Evolutionary conservation across 2,888 invertebrate genomes (phyloP), one percentile per base, ranked within the genome.

Genomic region (Steinernema carpocapsae): DNA sequence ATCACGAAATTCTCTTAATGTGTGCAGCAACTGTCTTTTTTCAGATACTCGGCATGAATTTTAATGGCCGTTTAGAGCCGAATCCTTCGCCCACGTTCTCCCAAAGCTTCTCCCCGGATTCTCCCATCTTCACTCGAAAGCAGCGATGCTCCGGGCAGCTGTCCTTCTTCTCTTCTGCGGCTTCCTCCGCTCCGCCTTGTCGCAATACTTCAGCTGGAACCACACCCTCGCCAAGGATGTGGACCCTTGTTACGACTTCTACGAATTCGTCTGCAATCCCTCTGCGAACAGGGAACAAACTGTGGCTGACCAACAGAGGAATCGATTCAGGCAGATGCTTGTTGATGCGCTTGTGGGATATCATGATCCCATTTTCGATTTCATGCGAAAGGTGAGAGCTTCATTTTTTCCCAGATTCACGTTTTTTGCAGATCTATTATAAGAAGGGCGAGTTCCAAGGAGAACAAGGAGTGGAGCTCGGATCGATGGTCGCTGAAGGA

Each of bases 211-310:
- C 19, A 19, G n/a, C 6, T 19, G 7, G 12, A 19, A 51, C 19
- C 51, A 51, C 51, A 10, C 6, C 10, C n/a, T 51, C 51, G 7
- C 51, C 12, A 19, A 10, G 19, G n/a, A 10, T 6, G 10, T 51
- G 6, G 6, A 10, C 12, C 51, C 51, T n/a, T 51, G 51, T 51
- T 10, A 51, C 12, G 19, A 51, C 19, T 51, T 51, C 51, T 51
- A 51, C 19, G 51, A 51, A 51, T 51, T 51, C 51, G 51, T 51
- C 19, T 51, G 51, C 51, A 51, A 51, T 19, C 12, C 12, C 19
- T 6, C 7, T 19, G 51, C 12, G n/a, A 51, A 51, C 19, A 19
- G 19, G 19, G n/a, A 51, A 6, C 6, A 10, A 10, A 12, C 51
- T 10, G 7, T 51, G 12, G 19, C n/a, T 10, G 6, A 51, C 19